These are phyloP conservation scores for Bubo blakistoni DNA, from an alignment of 2,113 vertebrate species.

Conservation along the genomic window DNA sequence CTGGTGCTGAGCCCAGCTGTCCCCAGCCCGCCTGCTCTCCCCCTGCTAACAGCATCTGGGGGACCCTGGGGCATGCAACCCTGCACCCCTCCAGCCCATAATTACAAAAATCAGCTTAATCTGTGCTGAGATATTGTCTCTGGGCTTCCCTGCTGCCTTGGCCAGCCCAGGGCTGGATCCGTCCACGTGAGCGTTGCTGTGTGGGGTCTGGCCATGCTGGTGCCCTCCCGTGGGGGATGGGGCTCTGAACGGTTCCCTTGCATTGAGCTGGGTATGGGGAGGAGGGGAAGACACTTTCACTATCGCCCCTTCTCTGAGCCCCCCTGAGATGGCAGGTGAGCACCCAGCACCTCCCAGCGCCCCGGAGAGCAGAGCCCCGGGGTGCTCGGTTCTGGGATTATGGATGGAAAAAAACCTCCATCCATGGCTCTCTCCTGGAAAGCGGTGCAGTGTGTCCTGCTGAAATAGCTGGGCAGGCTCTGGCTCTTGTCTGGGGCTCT, in stretches of 20 bases:
- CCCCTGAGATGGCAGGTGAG: neutral
- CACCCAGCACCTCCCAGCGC: neutral
- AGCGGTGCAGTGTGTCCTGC: neutral
- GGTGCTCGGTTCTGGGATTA: neutral
- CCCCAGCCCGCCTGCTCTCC: neutral
- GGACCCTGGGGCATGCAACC: rapidly evolving
- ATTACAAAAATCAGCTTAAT: neutral
- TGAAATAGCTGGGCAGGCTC: neutral
- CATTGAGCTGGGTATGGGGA: neutral
- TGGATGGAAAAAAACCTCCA: neutral
- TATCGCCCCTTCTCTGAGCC: rapidly evolving
- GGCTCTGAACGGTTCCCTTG: neutral
- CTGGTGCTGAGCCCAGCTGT: rapidly evolving
- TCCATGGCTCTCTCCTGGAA: neutral
- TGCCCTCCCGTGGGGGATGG: rapidly evolving
- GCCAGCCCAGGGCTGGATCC: neutral
- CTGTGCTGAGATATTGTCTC: neutral
- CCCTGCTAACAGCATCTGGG: neutral
- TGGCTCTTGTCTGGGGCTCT: neutral
- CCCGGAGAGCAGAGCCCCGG: neutral
- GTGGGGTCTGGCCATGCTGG: neutral
- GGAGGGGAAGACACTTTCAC: neutral
- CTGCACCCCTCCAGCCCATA: neutral
- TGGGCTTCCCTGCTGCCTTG: neutral
- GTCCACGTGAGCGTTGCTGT: rapidly evolving